Evolutionary conservation across 2,888 invertebrate genomes (phyloP).

Genomic region (Scaptomyza reducta): DNA sequence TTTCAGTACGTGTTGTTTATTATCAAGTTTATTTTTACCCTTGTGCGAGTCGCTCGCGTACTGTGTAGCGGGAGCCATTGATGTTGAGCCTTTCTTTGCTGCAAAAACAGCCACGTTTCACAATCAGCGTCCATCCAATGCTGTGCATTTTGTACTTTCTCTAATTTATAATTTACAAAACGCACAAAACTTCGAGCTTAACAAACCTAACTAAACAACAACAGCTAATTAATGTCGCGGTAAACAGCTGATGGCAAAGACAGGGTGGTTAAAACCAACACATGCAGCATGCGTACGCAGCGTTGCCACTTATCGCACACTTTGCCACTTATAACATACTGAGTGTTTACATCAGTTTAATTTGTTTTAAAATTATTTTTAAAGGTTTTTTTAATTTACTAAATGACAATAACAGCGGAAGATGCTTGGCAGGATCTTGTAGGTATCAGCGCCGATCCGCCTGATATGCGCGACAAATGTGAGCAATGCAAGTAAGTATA

Average conservation of each 20-base stretch:
- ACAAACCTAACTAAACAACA: slow-evolving; percentile 51
- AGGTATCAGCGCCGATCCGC: slow-evolving; percentile 91
- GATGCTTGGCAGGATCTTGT: slow-evolving; percentile 89
- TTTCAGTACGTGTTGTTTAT: slow-evolving; percentile 3
- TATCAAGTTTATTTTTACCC: slow-evolving; percentile 85
- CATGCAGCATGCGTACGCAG: slow-evolving; percentile 31
- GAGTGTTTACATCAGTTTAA: slow-evolving; percentile 6
- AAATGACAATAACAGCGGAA: slow-evolving; percentile 52
- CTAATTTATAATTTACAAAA: slow-evolving; percentile 49
- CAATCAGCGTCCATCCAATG: slow-evolving; percentile 88
- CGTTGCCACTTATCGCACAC: slow-evolving; percentile 54
- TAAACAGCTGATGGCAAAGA: slow-evolving; percentile 46
- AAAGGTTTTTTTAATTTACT: slow-evolving; percentile 25
- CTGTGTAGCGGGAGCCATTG: slow-evolving; percentile 88
- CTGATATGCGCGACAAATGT: slow-evolving; percentile 88
- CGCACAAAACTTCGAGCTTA: slow-evolving; percentile 57
- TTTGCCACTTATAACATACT: background rate
- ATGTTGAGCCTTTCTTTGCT: slow-evolving; percentile 89
- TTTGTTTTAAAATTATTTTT: slow-evolving; percentile 26
- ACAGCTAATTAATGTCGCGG: slow-evolving; percentile 29
- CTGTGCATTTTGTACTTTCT: slow-evolving; percentile 86
- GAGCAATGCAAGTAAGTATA: slow-evolving; percentile 88
- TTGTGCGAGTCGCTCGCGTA: slow-evolving; percentile 90
- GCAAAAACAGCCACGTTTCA: slow-evolving; percentile 91
- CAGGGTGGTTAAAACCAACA: slow-evolving; percentile 44